These are phyloP conservation scores for Holothuria scabra DNA, from an alignment of 53 echinoderm and acorn worm genomes.

Conservation along the genomic window DNA sequence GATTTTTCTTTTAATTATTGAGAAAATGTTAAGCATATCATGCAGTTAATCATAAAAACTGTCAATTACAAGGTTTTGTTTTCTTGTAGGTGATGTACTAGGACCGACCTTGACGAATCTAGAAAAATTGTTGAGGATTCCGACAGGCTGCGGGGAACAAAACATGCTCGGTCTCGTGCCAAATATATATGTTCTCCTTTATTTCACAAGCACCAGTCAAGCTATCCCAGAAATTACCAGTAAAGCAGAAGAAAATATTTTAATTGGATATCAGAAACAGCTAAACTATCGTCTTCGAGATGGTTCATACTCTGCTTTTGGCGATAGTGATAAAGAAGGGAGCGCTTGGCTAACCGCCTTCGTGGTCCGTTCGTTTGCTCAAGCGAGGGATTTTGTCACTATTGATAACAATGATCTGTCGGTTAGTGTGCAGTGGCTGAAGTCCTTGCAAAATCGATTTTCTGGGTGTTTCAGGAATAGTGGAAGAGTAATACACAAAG, in stretches of 20 bases:
- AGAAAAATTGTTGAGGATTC: slow-evolving; percentile 63
- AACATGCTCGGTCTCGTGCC: slow-evolving; percentile 71
- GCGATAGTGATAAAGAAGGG: slow-evolving; percentile 69
- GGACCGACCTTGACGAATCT: slow-evolving; percentile 64
- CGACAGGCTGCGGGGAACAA: slow-evolving; percentile 75
- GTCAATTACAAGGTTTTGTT: neutral
- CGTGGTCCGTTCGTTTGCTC: slow-evolving; percentile 81
- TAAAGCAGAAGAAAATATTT: slow-evolving; percentile 66
- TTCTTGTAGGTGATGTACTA: slow-evolving; percentile 67
- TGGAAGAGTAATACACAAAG: slow-evolving; percentile 74
- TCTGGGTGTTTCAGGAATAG: slow-evolving; percentile 68
- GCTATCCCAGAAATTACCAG: neutral
- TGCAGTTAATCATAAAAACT: too few relatives aligned
- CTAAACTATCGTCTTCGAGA: slow-evolving; percentile 75
- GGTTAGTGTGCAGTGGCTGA: slow-evolving; percentile 68
- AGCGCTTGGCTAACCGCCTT: slow-evolving; percentile 97
- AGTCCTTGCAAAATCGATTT: slow-evolving; percentile 41
- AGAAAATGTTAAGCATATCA: too few relatives aligned
- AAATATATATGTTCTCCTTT: slow-evolving; percentile 72
- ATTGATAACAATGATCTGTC: slow-evolving; percentile 66
- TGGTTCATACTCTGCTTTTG: slow-evolving; percentile 87
- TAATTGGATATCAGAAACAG: slow-evolving; percentile 84
- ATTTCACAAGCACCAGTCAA: slow-evolving; percentile 68
- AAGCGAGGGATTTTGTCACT: slow-evolving; percentile 68
- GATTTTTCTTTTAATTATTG: too few relatives aligned